phyloP scores from a whole-genome alignment of 2,888 invertebrate species.

The Cenopis cana region DNA sequence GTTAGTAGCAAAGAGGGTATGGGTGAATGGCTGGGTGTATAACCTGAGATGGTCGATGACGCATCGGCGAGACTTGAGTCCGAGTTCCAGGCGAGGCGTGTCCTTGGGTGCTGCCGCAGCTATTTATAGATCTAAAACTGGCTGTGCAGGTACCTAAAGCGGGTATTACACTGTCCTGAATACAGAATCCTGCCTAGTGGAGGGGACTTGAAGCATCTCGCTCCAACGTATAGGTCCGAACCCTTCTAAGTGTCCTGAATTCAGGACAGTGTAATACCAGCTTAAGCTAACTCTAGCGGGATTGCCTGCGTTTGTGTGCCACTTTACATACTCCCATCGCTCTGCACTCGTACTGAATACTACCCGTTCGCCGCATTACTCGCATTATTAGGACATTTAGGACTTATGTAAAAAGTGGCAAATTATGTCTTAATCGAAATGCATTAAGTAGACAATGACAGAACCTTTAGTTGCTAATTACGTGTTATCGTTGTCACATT shows the following conservation, averaged over 20 bases:
- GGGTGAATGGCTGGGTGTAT: conserved; percentile 66
- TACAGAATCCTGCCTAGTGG: no score
- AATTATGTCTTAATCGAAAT: no score
- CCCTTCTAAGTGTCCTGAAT: no score
- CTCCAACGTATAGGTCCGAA: no score
- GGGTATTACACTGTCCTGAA: no score
- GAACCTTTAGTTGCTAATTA: no score
- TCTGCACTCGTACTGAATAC: not conserved
- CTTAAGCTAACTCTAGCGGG: conserved; percentile 28
- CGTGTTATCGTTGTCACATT: no score
- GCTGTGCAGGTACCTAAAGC: conserved; percentile 17
- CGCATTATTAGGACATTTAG: no score
- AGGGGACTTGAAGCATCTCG: no score
- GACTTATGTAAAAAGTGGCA: no score
- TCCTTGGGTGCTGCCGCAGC: conserved; percentile 51
- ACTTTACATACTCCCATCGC: conserved; percentile 18
- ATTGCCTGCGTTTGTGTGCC: conserved; percentile 18
- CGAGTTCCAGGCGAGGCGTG: conserved; percentile 53
- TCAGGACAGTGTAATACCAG: no score
- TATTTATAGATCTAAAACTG: conserved; percentile 41
- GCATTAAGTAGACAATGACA: no score
- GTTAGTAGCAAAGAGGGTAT: conserved; percentile 46
- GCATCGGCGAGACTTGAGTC: conserved; percentile 51
- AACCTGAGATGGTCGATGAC: conserved; percentile 60
- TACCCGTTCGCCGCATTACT: not conserved